Base-by-base conservation (phyloP, 2,888 invertebrate genomes). In the Drosophila phalerata region DNA sequence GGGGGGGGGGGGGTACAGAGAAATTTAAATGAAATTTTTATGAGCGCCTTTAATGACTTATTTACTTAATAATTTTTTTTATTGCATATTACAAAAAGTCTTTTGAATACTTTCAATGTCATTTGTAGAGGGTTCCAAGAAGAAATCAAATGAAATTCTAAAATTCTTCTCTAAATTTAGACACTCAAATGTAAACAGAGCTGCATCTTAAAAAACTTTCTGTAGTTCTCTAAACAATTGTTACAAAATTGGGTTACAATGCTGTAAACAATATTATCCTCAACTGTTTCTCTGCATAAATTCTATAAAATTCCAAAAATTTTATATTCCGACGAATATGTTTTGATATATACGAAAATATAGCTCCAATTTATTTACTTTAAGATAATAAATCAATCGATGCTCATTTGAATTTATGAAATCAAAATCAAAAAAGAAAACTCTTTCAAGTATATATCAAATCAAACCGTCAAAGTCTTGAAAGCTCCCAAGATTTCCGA, bases 21-120 rank as follows among this genome's bases (percentile, higher is more conserved):
- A 57, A 37, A 58, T 75, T 70, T 45, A 52, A 69, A 47, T 63
- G 57, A 53, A 48, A 57, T 62, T 63, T 79, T 88, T 78, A 79
- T 67, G 88, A 57, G 34, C 67, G 42, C 51, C 64, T 64, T 86
- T 73, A 73, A 84, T 68, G 89, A 69, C 85, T 77, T 89, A 57
- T 74, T 84, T 73, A 74, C 63, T 76, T 69, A 85, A 80, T 88
- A 66, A 69, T 48, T 17, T 17, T 68, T 68, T 76, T 85, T 51
- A 72, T 75, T 52, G 56, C 61, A 62, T 60, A 64, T 60, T 48
- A 66, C 34, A 49, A 65, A 71, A 51, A 11, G 48, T 61, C 57
- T 55, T 22, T 28, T 47, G 49, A 76, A 48, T 52, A 52, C 34
- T 67, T 88, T 84, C 85, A 87, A 87, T 81, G 87, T 85, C 81